Evolutionary conservation across 1,140 invertebrate species (phyloP).

Genomic region (Nymphalis io): DNA sequence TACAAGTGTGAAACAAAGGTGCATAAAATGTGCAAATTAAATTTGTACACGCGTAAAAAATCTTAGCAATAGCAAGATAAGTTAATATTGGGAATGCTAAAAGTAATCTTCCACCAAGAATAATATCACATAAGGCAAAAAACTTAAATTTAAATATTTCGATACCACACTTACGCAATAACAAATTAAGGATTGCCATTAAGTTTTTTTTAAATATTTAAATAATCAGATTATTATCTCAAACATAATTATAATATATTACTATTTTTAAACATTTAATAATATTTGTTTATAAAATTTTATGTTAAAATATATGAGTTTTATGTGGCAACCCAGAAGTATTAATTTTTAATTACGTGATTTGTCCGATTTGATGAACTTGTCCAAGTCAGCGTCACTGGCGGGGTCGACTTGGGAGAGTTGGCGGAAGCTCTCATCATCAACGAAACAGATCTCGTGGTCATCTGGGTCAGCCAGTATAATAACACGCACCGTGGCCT

Average conservation of each 20-base stretch:
- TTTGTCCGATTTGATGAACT: conserved; percentile 88
- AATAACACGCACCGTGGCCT: conserved; percentile 96
- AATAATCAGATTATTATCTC: not conserved
- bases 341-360: conserved; percentile 59
- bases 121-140: conserved; percentile 23
- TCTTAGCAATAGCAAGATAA: not conserved
- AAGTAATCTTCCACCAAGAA: conserved; percentile 28
- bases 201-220: not conserved
- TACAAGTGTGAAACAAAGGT: conserved; percentile 10
- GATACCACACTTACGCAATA: conserved; percentile 16
- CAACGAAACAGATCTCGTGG: conserved; percentile 99
- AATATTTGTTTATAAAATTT: conserved; percentile 1
- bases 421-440: conserved; percentile 95
- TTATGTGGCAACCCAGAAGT: not conserved
- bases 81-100: conserved; percentile 27
- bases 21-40: not conserved
- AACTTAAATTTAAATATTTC: conserved; percentile 27
- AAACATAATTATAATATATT: not conserved
- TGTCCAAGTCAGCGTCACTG: conserved; percentile 89
- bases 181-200: conserved; percentile 1
- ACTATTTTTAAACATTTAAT: not conserved
- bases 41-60: not conserved
- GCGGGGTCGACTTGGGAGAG: conserved; percentile 93
- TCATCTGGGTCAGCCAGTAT: conserved; percentile 98
- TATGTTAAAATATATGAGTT: not conserved